Evolutionary conservation across 1,140 invertebrate species (phyloP).

Genomic region (Drosophila seguyi): DNA sequence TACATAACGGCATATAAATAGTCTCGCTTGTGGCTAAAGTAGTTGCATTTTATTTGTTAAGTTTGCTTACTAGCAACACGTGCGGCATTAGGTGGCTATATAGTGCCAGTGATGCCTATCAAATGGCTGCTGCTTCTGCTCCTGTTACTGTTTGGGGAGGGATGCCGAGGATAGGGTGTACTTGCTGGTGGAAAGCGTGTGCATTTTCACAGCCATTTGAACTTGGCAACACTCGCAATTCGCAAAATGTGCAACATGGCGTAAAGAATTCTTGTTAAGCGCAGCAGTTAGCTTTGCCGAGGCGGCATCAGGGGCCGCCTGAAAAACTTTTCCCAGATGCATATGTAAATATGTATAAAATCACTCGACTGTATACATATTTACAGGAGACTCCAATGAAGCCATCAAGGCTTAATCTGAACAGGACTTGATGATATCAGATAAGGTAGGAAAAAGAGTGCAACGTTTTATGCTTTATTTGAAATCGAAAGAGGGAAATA

Average conservation of each 20-base stretch:
- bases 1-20: constrained; percentile 11
- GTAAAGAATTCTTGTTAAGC: constrained; percentile 76
- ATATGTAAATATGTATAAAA: constrained; percentile 11
- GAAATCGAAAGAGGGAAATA: background rate
- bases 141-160: background rate
- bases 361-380: constrained; percentile 3
- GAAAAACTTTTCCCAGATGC: constrained; percentile 53
- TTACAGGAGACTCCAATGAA: background rate
- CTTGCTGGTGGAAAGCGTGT: constrained; percentile 39
- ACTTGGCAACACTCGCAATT: constrained; percentile 74
- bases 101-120: constrained; percentile 36
- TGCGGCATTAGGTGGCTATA: constrained; percentile 24
- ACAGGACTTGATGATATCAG: background rate
- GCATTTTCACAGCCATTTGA: constrained; percentile 82
- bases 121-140: constrained; percentile 27
- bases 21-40: constrained; percentile 6
- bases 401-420: background rate
- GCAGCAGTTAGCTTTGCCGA: constrained; percentile 60
- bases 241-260: constrained; percentile 75
- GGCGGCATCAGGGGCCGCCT: constrained; percentile 20
- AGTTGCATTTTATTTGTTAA: constrained; percentile 16
- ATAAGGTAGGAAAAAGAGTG: background rate
- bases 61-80: constrained; percentile 31
- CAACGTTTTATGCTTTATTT: background rate
- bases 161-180: background rate